Percentiles rank a stretch among this genome's conserved stretches.
These are phyloP conservation scores for Tenthredo mesomela DNA, from an alignment of 2,888 invertebrate genomes.

Conservation along the genomic window DNA sequence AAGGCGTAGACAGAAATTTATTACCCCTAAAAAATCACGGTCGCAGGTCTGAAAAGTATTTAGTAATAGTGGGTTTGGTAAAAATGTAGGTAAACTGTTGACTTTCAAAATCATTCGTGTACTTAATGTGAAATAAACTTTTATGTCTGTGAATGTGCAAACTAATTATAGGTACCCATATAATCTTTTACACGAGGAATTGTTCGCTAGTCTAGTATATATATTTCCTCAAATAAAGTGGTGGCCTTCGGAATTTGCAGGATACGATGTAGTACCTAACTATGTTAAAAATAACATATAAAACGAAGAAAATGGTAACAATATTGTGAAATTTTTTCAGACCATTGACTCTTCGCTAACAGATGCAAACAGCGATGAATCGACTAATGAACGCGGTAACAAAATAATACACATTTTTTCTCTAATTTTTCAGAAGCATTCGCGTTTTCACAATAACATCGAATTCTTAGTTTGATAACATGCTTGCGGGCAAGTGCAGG, in stretches of 20 bases:
- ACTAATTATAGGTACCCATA: not conserved
- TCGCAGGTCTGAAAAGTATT: not conserved
- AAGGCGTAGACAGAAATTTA: not conserved
- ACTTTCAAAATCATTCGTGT: not conserved
- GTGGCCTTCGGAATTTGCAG: not conserved
- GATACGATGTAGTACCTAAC: not conserved
- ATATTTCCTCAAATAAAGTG: not conserved
- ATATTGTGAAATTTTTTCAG: not conserved
- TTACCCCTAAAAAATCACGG: not conserved
- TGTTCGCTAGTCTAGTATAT: not conserved
- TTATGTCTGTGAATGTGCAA: not conserved
- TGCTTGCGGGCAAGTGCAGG: not conserved
- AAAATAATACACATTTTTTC: conserved; percentile 18
- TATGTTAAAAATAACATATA: not conserved
- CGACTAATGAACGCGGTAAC: conserved; percentile 3
- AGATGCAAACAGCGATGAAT: not conserved
- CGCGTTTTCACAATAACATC: not conserved
- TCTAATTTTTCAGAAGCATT: not conserved
- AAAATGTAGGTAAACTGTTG: not conserved
- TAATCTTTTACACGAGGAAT: not conserved
- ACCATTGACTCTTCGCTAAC: conserved; percentile 21
- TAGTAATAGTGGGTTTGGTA: not conserved
- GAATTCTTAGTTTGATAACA: not conserved
- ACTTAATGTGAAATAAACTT: not conserved
- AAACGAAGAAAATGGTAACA: not conserved